phyloP scores from a whole-genome alignment of 2,113 vertebrate species.

The Lipophrys pholis region DNA sequence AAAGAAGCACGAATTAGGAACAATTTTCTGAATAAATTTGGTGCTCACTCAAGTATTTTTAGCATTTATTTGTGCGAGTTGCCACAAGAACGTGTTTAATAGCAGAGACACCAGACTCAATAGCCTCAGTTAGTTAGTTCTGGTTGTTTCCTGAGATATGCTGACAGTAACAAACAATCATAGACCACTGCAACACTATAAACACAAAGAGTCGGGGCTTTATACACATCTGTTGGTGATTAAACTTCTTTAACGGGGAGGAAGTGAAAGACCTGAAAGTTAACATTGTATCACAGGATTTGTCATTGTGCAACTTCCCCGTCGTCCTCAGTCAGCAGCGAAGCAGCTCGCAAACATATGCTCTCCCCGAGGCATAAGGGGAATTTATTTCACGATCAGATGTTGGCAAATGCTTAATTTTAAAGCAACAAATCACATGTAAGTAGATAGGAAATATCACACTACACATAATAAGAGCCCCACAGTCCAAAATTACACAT shows the following conservation, averaged over 20 bases:
- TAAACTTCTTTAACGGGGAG: neutral
- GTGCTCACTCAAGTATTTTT: too few species aligned
- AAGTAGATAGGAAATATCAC: neutral
- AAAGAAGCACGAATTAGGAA: too few species aligned
- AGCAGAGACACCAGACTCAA: too few species aligned
- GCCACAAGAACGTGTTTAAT: too few species aligned
- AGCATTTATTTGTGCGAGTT: too few species aligned
- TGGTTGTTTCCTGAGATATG: too few species aligned
- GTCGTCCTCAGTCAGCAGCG: constrained; percentile 6
- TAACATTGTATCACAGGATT: constrained; percentile 23
- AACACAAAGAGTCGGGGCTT: too few species aligned
- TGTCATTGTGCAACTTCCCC: constrained; percentile 39
- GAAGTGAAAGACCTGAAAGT: constrained; percentile 25
- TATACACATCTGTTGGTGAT: neutral
- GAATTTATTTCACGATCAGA: neutral
- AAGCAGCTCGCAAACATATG: constrained; percentile 9
- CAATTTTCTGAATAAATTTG: too few species aligned
- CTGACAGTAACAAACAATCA: too few species aligned
- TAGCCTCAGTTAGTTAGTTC: too few species aligned
- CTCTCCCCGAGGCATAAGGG: neutral
- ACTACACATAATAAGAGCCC: neutral
- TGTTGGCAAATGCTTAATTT: neutral
- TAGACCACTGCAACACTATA: too few species aligned
- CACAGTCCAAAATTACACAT: neutral
- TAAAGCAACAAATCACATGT: neutral